These are phyloP conservation scores for Lacanobia wlatinum DNA, from an alignment of 2,888 invertebrate genomes.

Conservation along the genomic window DNA sequence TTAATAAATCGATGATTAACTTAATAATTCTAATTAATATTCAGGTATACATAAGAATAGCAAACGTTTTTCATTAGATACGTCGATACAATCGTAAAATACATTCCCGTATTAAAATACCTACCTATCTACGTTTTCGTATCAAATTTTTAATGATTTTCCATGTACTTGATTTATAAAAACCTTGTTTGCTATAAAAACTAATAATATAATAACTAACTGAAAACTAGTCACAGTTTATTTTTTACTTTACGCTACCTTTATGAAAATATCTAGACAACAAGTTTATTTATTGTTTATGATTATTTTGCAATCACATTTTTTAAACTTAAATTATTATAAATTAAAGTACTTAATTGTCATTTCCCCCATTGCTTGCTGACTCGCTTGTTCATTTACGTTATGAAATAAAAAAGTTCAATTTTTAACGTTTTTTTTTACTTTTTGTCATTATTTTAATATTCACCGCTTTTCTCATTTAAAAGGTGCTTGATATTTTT, in stretches of 20 bases:
- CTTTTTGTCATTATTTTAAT: slow-evolving; percentile 35
- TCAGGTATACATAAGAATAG: slow-evolving; percentile 74
- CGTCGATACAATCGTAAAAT: slow-evolving; percentile 83
- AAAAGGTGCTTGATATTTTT: slow-evolving; percentile 69
- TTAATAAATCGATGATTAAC: slow-evolving; percentile 66
- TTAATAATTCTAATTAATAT: slow-evolving; percentile 70
- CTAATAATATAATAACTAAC: slow-evolving; percentile 70
- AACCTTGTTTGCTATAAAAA: slow-evolving; percentile 77
- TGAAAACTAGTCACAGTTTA: slow-evolving; percentile 74
- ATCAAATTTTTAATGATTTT: slow-evolving; percentile 86
- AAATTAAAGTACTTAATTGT: slow-evolving; percentile 43
- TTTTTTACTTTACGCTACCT: slow-evolving; percentile 52
- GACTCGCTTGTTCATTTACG: slow-evolving; percentile 43
- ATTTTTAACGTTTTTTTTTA: slow-evolving; percentile 21
- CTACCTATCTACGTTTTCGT: slow-evolving; percentile 90
- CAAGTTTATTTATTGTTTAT: slow-evolving; percentile 55
- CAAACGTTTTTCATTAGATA: slow-evolving; percentile 76
- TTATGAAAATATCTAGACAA: slow-evolving; percentile 63
- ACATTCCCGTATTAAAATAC: slow-evolving; percentile 89
- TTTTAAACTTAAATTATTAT: slow-evolving; percentile 51
- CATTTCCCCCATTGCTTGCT: slow-evolving; percentile 52
- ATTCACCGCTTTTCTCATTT: slow-evolving; percentile 59
- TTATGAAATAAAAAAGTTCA: slow-evolving; percentile 42
- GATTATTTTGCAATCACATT: slow-evolving; percentile 54
- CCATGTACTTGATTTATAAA: slow-evolving; percentile 74